Conservation (phyloP, 2,888 invertebrate genomes). For the Pachydiplax longipennis region DNA sequence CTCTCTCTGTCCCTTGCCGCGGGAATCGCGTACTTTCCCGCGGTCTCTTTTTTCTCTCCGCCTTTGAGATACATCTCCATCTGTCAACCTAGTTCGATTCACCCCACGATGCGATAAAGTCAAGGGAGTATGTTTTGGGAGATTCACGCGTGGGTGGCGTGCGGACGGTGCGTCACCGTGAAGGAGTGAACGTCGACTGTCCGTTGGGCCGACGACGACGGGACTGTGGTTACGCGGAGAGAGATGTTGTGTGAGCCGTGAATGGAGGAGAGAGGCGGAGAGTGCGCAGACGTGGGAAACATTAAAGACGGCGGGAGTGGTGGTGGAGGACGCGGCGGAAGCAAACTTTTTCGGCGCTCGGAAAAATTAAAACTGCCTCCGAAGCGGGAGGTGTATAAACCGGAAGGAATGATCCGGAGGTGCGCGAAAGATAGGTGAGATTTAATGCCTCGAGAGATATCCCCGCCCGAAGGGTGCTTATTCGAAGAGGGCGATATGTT, state of each 20-base stretch:
- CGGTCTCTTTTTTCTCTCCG: neutral
- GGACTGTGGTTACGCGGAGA: constrained; percentile 20
- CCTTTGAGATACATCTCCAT: neutral
- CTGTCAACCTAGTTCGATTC: too few species aligned
- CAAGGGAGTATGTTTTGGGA: neutral
- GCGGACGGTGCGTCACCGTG: neutral
- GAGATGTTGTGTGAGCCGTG: constrained; percentile 3
- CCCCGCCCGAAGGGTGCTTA: too few species aligned
- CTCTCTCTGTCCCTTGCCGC: neutral
- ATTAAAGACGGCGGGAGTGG: neutral
- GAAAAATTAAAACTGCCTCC: neutral
- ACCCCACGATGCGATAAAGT: too few species aligned
- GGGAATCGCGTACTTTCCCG: neutral
- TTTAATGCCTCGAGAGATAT: neutral
- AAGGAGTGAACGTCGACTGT: neutral
- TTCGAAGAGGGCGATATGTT: too few species aligned
- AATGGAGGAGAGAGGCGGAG: neutral
- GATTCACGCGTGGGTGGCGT: neutral
- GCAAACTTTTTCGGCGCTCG: neutral
- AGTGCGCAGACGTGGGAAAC: neutral
- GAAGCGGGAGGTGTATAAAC: neutral
- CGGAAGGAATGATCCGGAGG: neutral
- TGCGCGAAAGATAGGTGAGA: neutral
- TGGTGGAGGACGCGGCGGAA: neutral
- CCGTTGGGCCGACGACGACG: constrained; percentile 25